Base-by-base conservation (phyloP, 2,113 vertebrate genomes). In the Limnothrissa miodon region DNA sequence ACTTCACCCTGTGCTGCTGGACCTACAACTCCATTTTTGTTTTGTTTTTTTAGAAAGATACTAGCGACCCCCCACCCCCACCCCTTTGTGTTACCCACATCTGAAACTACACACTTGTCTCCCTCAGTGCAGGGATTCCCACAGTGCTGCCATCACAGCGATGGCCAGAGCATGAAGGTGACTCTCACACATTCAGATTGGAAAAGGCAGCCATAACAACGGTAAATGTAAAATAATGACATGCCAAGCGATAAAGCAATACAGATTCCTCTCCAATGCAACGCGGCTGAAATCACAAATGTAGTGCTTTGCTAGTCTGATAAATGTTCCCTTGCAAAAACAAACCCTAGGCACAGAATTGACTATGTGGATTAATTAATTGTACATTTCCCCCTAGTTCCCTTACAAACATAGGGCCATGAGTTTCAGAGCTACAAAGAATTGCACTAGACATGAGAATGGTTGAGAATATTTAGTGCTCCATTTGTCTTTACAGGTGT, bases 201-300 rank as follows among this genome's bases (percentile, higher is more conserved):
- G 93, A 96, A n/a, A 95, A 96, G 96, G 96, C 90, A 93, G 91
- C 95, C 93, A 93, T 94, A 92, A 90, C 94, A 95, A 91, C 91
- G 94, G 94, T 95, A 62, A 74, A 95, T 95, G 95, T 95, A 95
- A 96, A 96, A 95, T 95, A 96, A 97, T 94, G 95, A 95, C 96
- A 96, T 95, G 96, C 96, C 95, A 97, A 98, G 97, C 96, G 93
- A 36, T 93, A 94, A 97, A 97, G 97, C 96, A 93, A 94, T 92
- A 95, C 91, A 93, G 91, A 93, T 94, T 94, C 95, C 92, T 95
- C 95, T 93, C 94, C 92, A 88, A 94, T 85, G 93, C 93, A 93
- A 94, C 91, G 92, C 92, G 92, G 92, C 94, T 90, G 90, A 92
- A 92, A 92, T 94, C 95, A 93, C 93, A 92, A 96, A 94, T 93